phyloP scores from a whole-genome alignment of 2,113 vertebrate species.

The Salvelinus fontinalis region DNA sequence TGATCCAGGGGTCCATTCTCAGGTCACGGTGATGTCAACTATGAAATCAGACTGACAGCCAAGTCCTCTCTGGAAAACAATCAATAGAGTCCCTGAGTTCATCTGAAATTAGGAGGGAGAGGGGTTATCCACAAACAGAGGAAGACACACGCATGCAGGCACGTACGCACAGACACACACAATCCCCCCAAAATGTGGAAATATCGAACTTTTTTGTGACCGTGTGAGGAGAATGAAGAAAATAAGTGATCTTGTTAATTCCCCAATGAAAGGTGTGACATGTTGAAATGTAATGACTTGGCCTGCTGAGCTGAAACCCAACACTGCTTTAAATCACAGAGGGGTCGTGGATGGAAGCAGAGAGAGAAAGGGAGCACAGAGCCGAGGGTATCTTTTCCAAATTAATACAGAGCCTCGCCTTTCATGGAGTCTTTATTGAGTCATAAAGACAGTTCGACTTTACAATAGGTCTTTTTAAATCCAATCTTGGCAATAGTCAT shows the following conservation, averaged over 20 bases:
- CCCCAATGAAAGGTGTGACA: conserved; percentile 67
- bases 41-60: conserved; percentile 49
- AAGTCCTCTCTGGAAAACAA: neutral
- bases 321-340: conserved; percentile 74
- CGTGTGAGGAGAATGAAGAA: conserved; percentile 61
- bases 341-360: conserved; percentile 71
- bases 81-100: conserved; percentile 26
- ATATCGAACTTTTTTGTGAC: conserved; percentile 38
- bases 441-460: conserved; percentile 63
- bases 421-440: conserved; percentile 68
- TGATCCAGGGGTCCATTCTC: conserved; percentile 24
- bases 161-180: conserved; percentile 25
- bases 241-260: conserved; percentile 65
- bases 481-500: conserved; percentile 58
- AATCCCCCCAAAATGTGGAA: conserved; percentile 43
- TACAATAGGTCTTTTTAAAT: conserved; percentile 67
- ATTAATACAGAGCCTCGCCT: conserved; percentile 66
- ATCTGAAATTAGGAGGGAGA: conserved; percentile 40
- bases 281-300: conserved; percentile 76
- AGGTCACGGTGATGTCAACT: conserved; percentile 44
- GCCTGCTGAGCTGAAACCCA: conserved; percentile 75
- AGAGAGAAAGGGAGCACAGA: conserved; percentile 73
- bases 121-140: conserved; percentile 24
- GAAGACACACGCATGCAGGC: conserved; percentile 29
- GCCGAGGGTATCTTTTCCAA: conserved; percentile 75